Percentiles rank a stretch among this genome's conserved stretches.
phyloP scores from a whole-genome alignment of 2,797 vertebrate genomes.

The Liparis tanakae region DNA sequence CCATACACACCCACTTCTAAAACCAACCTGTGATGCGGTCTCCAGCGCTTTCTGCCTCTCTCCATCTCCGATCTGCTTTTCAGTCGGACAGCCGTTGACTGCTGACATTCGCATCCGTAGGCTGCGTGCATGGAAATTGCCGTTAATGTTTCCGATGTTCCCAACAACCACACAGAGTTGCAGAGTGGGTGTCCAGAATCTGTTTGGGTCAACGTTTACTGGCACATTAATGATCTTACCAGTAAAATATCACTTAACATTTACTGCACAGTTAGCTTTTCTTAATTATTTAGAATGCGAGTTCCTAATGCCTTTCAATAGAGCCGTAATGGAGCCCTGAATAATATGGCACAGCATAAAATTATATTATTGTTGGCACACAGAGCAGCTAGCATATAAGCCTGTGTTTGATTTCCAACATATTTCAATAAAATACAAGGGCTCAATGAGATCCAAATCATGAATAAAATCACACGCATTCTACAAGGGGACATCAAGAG shows the following conservation, averaged over 20 bases:
- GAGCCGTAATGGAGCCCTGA: constrained; percentile 48
- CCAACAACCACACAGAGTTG: constrained; percentile 43
- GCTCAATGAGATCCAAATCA: neutral
- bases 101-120: constrained; percentile 32
- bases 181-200: constrained; percentile 42
- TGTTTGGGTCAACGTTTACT: constrained; percentile 54
- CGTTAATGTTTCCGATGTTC: constrained; percentile 51
- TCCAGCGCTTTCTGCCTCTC: constrained; percentile 21
- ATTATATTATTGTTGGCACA: constrained; percentile 4
- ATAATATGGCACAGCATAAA: constrained; percentile 37
- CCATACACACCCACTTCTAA: neutral
- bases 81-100: constrained; percentile 44
- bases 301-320: constrained; percentile 43
- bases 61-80: constrained; percentile 56
- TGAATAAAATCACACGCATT: constrained; percentile 8
- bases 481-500: neutral
- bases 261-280: constrained; percentile 44
- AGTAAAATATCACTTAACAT: constrained; percentile 66
- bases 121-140: constrained; percentile 40
- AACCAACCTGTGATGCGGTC: constrained; percentile 31
- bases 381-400: neutral
- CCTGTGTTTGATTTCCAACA: constrained; percentile 14
- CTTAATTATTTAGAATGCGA: constrained; percentile 71
- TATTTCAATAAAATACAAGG: constrained; percentile 15
- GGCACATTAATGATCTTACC: constrained; percentile 55